Evolutionary conservation across 1,140 invertebrate species (phyloP).

Genomic region (Saccostrea glomerata): DNA sequence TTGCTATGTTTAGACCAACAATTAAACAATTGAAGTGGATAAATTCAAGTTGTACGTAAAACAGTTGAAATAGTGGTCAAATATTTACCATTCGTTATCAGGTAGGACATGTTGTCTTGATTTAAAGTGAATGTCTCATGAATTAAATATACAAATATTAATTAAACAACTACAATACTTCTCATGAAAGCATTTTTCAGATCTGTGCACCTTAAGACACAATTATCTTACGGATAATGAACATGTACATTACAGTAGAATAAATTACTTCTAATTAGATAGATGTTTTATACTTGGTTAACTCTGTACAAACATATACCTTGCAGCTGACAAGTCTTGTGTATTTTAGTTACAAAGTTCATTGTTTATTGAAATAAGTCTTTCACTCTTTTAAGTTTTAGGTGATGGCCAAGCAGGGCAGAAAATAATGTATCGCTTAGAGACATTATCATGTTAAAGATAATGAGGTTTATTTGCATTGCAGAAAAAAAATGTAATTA

Average conservation of each 20-base stretch:
- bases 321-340: not conserved
- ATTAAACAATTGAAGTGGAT: too few species aligned
- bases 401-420: not conserved
- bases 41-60: too few species aligned
- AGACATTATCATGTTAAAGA: not conserved
- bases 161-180: too few species aligned
- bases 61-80: too few species aligned
- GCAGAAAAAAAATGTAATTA: not conserved
- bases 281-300: not conserved
- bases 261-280: not conserved
- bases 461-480: conserved; percentile 2
- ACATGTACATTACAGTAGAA: not conserved
- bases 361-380: not conserved
- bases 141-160: too few species aligned
- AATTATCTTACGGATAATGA: not conserved
- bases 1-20: too few species aligned
- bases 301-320: not conserved
- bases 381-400: not conserved
- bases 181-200: too few species aligned
- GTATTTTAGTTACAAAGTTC: not conserved
- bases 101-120: too few species aligned
- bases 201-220: not conserved
- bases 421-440: not conserved
- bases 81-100: too few species aligned
- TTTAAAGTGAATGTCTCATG: too few species aligned